A percentile compares a stretch with the other conserved stretches of the same genome.
Conservation (phyloP, 2,888 invertebrate genomes). For the Brachypalpus laphriformis region DNA sequence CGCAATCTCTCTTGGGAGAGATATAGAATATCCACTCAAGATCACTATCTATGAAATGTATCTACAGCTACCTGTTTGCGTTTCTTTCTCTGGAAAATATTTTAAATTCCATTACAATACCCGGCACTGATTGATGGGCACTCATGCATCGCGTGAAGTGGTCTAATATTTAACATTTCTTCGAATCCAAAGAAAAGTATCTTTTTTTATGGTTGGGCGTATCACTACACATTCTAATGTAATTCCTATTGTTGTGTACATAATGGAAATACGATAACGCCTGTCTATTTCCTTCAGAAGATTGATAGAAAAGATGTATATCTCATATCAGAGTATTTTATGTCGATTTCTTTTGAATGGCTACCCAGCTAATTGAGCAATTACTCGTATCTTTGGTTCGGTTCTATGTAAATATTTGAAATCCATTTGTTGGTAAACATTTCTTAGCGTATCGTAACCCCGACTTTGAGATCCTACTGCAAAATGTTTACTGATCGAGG, state of each 20-base stretch:
- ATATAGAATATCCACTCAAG: conserved; percentile 5
- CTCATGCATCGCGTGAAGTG: conserved; percentile 49
- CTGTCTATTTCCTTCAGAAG: not conserved
- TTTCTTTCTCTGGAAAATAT: conserved; percentile 18
- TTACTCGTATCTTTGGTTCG: not conserved
- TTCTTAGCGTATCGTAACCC: too few species aligned
- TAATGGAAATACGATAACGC: conserved; percentile 14
- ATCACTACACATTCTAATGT: not conserved
- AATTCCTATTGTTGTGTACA: conserved; percentile 24
- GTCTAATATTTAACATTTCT: conserved; percentile 47
- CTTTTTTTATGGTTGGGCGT: conserved; percentile 3
- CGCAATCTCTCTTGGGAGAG: conserved; percentile 11
- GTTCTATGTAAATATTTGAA: conserved; percentile 38
- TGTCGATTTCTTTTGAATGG: conserved; percentile 24
- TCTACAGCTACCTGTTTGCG: conserved; percentile 41
- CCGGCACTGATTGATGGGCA: conserved; percentile 58
- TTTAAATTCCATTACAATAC: conserved; percentile 39
- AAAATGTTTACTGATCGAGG: not conserved
- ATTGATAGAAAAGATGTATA: conserved; percentile 17
- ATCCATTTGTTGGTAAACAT: conserved; percentile 5
- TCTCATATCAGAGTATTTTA: conserved; percentile 5
- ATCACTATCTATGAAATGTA: conserved; percentile 4
- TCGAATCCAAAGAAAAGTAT: conserved; percentile 13
- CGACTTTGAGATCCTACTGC: not conserved
- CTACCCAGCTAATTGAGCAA: conserved; percentile 44